Conservation (phyloP, 1,140 invertebrate species). For the Oryctes rhinoceros region DNA sequence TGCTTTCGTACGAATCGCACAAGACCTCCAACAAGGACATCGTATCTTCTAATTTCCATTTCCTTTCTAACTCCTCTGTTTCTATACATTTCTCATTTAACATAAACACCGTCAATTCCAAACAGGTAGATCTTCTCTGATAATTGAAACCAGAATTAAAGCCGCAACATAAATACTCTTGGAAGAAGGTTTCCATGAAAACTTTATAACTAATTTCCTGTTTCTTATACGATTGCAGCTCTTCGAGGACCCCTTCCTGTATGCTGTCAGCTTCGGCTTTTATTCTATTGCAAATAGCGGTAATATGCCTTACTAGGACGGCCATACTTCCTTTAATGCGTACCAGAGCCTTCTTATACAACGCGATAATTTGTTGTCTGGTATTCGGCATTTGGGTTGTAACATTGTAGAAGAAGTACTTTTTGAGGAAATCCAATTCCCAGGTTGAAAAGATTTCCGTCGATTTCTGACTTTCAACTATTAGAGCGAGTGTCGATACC, state of each 20-base stretch:
- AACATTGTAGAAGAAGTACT: slow-evolving; percentile 75
- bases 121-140: slow-evolving; percentile 69
- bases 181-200: slow-evolving; percentile 45
- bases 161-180: slow-evolving; percentile 60
- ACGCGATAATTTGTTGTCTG: slow-evolving; percentile 68
- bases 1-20: slow-evolving; percentile 81
- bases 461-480: slow-evolving; percentile 79
- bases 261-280: slow-evolving; percentile 11
- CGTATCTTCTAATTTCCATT: slow-evolving; percentile 57
- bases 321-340: slow-evolving; percentile 51
- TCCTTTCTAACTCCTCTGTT: slow-evolving; percentile 38
- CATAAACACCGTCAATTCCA: slow-evolving; percentile 60
- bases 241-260: not conserved
- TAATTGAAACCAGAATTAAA: slow-evolving; percentile 77
- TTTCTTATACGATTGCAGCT: slow-evolving; percentile 36
- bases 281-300: slow-evolving; percentile 11
- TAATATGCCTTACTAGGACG: slow-evolving; percentile 44
- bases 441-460: slow-evolving; percentile 70
- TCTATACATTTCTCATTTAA: slow-evolving; percentile 42
- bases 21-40: slow-evolving; percentile 68
- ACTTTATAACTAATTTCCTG: slow-evolving; percentile 42
- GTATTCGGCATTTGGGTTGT: slow-evolving; percentile 73
- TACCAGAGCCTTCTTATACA: slow-evolving; percentile 71
- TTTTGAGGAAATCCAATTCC: slow-evolving; percentile 75
- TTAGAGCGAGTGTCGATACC: slow-evolving; percentile 69